Evolutionary conservation across 2,797 vertebrate genomes (phyloP), one percentile per base, ranked within the genome.

Genomic region (Mormyrops boulengeri): DNA sequence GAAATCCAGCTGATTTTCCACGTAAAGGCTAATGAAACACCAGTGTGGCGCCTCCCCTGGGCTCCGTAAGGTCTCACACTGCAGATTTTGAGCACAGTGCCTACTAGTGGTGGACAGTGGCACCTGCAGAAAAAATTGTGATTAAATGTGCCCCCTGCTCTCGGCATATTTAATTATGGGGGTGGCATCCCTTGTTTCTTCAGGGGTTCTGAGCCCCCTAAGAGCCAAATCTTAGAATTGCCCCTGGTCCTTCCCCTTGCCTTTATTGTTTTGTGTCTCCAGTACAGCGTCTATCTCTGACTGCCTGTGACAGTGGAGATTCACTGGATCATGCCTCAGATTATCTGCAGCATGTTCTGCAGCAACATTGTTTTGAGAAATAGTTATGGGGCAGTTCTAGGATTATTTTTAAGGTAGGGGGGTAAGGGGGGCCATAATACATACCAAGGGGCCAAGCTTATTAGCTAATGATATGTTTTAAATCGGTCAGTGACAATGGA

Each of bases 251-350:
- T 2, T 22, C 41, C 19, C 80, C 17, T 44, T 4, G 1, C 14
- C 41, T 60, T 22, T 3, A 62, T 26, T 26, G 7, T 62, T 62
- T 62, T 0, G 57, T 26, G 7, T 62, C 22, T 26, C 22, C 12
- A 38, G 26, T 73, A 12, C 14, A 41, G 3, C 38, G 17, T 60
- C 57, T 60, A 2, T n/a, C 38, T n/a, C 7, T 80, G 17, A 3
- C 12, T 11, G 50, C n/a, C 12, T 62, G 41, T 60, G 60, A 62
- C 30, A 44, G 57, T 38, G 22, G 60, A 26, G 44, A 84, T 89
- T 90, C 86, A 90, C 88, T 22, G 30, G 88, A 85, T 89, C 88
- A 88, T 52, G 52, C 14, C 34, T n/a, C 69, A 14, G 69, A 88
- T 50, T 6, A 53, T 88, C 62, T 88, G 30, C 11, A 60, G 38